A percentile compares a stretch with the other conserved stretches of the same genome.
phyloP scores from a whole-genome alignment of 2,797 vertebrate species.

The Poeciliopsis presidionis region DNA sequence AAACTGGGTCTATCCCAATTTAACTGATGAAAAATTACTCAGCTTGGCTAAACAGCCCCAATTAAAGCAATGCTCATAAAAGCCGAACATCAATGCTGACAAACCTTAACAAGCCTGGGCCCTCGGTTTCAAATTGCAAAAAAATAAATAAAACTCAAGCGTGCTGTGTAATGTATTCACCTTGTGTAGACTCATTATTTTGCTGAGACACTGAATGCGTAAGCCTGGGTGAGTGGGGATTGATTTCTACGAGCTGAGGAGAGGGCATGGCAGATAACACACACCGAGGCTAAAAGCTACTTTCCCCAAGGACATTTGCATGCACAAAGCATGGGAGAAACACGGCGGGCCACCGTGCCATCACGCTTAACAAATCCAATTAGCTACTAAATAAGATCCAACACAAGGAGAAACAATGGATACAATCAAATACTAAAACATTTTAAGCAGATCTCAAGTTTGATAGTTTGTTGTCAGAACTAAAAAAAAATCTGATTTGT shows the following conservation, averaged over 20 bases:
- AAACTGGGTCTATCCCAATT: constrained; percentile 8
- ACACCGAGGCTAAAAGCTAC: constrained; percentile 15
- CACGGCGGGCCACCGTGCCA: not conserved
- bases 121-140: constrained; percentile 57
- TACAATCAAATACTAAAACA: constrained; percentile 7
- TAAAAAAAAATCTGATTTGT: not conserved
- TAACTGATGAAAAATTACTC: constrained; percentile 45
- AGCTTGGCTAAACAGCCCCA: constrained; percentile 40
- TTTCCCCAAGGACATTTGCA: constrained; percentile 34
- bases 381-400: constrained; percentile 16
- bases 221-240: constrained; percentile 72
- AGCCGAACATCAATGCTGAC: constrained; percentile 42
- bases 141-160: constrained; percentile 18
- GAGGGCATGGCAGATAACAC: constrained; percentile 44
- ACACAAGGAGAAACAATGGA: not conserved
- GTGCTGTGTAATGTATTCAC: constrained; percentile 70
- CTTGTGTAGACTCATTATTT: constrained; percentile 78
- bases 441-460: not conserved
- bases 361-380: constrained; percentile 32
- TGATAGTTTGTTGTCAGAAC: not conserved
- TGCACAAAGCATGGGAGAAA: constrained; percentile 20
- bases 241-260: constrained; percentile 66
- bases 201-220: constrained; percentile 52
- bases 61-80: constrained; percentile 46
- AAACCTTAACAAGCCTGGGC: constrained; percentile 39